Base-by-base conservation (phyloP, 2,113 vertebrate species). In the Cichladusa arquata region DNA sequence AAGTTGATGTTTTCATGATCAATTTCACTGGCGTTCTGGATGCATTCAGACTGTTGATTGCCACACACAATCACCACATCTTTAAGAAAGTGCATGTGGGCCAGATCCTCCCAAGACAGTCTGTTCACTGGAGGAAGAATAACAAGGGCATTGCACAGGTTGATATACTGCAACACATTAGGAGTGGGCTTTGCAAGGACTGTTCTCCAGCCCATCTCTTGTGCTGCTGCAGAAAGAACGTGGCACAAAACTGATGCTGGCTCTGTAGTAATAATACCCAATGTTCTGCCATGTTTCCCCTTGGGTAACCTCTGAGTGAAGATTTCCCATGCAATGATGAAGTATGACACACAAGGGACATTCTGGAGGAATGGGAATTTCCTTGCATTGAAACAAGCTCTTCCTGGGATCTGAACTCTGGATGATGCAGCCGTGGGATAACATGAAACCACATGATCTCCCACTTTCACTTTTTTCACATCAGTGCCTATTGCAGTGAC, bases 271-370 rank as follows among this genome's bases (percentile, higher is more conserved):
- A 98, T 90, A 66, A 99, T 97, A 14, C 88, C 90, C 88, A 99
- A 14, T n/a, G 95, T 97, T 77, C 93, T 96, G 66, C 90, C 94
- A 23, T 92, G 81, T 62, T 97, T 98, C 10, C 95, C 87, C 44
- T 80, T 71, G 48, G 95, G 94, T 76, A 98, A 92, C 9, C 56
- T 86, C 60, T 83, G 95, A 44, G 91, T 92, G 31, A 99, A 76
- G 81, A 99, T 97, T 93, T 98, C 97, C 98, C 98, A 98, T 9
- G 98, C 98, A 56, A 99, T 58, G 80, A 98, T 77, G 82, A 98
- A 98, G 83, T 97, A 98, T 19, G 99, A 99, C 70, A 98, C 38
- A 83, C 98, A 99, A 15, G 98, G 98, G 22, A 94, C 92, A 23
- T 97, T 97, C 93, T 92, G 97, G 58, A 99, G 94, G 60, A 97